A percentile compares a stretch with the other conserved stretches of the same genome.
These are phyloP conservation scores for Malurus splendens DNA, from an alignment of 2,797 vertebrate species.

Conservation along the genomic window DNA sequence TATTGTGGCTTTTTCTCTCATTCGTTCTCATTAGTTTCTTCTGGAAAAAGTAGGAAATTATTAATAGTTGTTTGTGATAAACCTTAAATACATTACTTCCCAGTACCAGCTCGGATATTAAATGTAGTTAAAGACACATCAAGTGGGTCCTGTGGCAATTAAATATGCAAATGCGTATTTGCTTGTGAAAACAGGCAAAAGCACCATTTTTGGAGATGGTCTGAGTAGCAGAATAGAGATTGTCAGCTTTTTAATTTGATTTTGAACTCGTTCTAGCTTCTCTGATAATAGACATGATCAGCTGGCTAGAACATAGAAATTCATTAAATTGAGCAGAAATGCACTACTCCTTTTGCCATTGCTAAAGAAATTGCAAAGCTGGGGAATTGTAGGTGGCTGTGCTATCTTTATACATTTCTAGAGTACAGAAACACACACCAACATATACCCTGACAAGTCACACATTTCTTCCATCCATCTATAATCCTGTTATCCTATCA, in stretches of 20 bases:
- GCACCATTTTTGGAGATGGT: not conserved
- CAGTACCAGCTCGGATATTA: not conserved
- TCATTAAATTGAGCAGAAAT: constrained; percentile 35
- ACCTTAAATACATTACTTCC: not conserved
- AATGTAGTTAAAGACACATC: not conserved
- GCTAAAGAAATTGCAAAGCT: constrained; percentile 17
- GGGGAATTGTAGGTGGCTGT: constrained; percentile 4
- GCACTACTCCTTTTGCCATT: not conserved
- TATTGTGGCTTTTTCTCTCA: not conserved
- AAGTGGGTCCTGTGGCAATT: not conserved
- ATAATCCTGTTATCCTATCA: constrained; percentile 32
- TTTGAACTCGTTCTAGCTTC: not conserved
- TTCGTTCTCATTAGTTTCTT: not conserved
- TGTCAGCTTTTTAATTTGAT: not conserved
- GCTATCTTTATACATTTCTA: constrained; percentile 25
- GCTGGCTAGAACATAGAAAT: constrained; percentile 6
- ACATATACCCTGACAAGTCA: not conserved
- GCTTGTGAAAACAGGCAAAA: not conserved
- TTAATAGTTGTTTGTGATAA: not conserved
- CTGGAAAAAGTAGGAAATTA: not conserved
- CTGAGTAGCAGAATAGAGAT: not conserved
- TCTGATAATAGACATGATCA: constrained; percentile 20
- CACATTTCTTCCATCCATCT: constrained; percentile 12
- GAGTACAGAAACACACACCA: not conserved
- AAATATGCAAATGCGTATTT: not conserved